Evolutionary conservation across 2,113 vertebrate species (phyloP).

Genomic region (Engystomops pustulosus): DNA sequence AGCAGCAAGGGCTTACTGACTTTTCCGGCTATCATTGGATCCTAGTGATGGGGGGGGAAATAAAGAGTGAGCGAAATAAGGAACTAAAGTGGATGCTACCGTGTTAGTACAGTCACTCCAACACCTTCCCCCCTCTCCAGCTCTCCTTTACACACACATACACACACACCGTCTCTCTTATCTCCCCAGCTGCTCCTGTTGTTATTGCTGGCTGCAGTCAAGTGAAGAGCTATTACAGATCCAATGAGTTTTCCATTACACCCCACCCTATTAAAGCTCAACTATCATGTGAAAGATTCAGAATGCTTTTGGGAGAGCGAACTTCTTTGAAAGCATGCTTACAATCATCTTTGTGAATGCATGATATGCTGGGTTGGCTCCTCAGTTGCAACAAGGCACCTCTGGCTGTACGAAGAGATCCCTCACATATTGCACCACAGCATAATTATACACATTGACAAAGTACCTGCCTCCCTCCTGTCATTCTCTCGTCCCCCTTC

Average conservation of each 20-base stretch:
- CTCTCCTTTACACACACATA: conserved; percentile 67
- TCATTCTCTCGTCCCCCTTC: conserved; percentile 10
- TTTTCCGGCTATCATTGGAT: conserved; percentile 99
- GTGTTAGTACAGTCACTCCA: conserved; percentile 68
- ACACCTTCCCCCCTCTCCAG: conserved; percentile 71
- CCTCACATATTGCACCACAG: conserved; percentile 21
- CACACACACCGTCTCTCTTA: conserved; percentile 70
- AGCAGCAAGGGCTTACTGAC: conserved; percentile 97
- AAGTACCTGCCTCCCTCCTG: conserved; percentile 16
- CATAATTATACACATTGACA: conserved; percentile 19
- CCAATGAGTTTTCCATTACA: conserved; percentile 93
- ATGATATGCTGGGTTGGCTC: conserved; percentile 67
- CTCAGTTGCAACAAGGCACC: conserved; percentile 25
- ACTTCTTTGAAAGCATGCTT: conserved; percentile 76
- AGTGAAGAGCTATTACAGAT: conserved; percentile 96
- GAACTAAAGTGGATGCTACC: conserved; percentile 79
- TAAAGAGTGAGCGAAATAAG: conserved; percentile 70
- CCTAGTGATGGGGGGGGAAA: conserved; percentile 77
- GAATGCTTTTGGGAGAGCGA: conserved; percentile 74
- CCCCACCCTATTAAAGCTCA: conserved; percentile 91
- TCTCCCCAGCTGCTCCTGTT: conserved; percentile 89
- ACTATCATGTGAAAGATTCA: conserved; percentile 87
- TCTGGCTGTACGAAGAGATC: neutral
- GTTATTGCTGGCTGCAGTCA: conserved; percentile 96
- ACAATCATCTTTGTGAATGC: conserved; percentile 77